Conservation (phyloP, 2,888 invertebrate species). For the Sylvicola fuscatus region DNA sequence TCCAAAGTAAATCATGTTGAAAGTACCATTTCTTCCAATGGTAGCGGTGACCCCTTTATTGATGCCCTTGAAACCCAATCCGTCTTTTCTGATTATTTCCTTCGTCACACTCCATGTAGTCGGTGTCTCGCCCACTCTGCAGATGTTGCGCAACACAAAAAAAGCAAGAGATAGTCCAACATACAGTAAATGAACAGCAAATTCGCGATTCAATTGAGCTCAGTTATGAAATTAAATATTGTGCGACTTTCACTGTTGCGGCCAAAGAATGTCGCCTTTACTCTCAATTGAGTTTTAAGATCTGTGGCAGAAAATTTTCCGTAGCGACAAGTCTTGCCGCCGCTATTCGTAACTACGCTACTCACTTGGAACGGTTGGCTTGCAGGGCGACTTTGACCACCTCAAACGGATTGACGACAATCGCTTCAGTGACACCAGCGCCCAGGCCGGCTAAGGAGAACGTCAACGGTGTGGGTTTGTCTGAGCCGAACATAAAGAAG, state of each 20-base stretch:
- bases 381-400: constrained; percentile 85
- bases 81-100: constrained; percentile 52
- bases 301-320: too few relatives aligned
- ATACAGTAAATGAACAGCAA: too few relatives aligned
- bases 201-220: too few relatives aligned
- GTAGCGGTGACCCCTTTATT: constrained; percentile 82
- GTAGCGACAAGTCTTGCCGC: too few relatives aligned
- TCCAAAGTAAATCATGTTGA: constrained; percentile 89
- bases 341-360: too few relatives aligned
- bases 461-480: constrained; percentile 55
- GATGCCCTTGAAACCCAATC: constrained; percentile 59
- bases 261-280: too few relatives aligned
- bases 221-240: too few relatives aligned
- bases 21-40: constrained; percentile 70
- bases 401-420: constrained; percentile 87
- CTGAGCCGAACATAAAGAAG: constrained; percentile 59
- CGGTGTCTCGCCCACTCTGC: constrained; percentile 35
- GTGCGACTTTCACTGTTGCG: too few relatives aligned
- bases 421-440: constrained; percentile 79
- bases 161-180: too few relatives aligned
- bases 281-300: too few relatives aligned
- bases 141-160: background rate
- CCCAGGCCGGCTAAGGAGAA: constrained; percentile 73
- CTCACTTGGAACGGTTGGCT: constrained; percentile 38
- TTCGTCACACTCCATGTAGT: constrained; percentile 64